Evolutionary conservation across 1,140 invertebrate genomes (phyloP).

Genomic region (Anoplophora glabripennis): DNA sequence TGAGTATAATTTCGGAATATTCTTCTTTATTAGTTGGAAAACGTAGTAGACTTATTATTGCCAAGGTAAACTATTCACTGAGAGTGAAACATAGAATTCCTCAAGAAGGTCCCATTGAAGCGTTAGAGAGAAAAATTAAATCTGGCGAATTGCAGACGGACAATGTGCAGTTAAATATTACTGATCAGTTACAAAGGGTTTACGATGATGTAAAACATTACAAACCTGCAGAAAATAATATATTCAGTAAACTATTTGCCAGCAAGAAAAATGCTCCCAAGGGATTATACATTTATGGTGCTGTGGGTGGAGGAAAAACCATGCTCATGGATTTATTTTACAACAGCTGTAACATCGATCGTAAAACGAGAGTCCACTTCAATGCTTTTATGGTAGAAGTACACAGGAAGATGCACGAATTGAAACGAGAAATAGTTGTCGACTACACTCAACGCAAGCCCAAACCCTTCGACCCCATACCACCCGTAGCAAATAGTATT

Average conservation of each 20-base stretch:
- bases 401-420: conserved; percentile 79
- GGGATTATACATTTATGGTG: conserved; percentile 80
- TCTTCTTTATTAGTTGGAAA: background rate
- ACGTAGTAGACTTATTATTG: conserved; percentile 3
- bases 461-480: conserved; percentile 89
- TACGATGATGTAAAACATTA: conserved; percentile 66
- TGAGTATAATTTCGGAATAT: no score
- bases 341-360: conserved; percentile 66
- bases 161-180: conserved; percentile 67
- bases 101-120: conserved; percentile 29
- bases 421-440: conserved; percentile 70
- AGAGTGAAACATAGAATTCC: conserved; percentile 12
- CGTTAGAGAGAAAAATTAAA: conserved; percentile 58
- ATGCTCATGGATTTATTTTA: conserved; percentile 99
- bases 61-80: conserved; percentile 21
- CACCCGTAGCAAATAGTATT: conserved; percentile 86
- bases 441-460: conserved; percentile 63
- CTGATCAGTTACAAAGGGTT: conserved; percentile 66
- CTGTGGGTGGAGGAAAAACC: conserved; percentile 94
- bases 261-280: conserved; percentile 58
- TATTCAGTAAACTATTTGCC: conserved; percentile 52
- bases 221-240: conserved; percentile 50
- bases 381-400: conserved; percentile 97
- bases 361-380: conserved; percentile 89
- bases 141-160: conserved; percentile 64